Conservation (phyloP, 2,797 vertebrate species). For the Anas bernieri region DNA sequence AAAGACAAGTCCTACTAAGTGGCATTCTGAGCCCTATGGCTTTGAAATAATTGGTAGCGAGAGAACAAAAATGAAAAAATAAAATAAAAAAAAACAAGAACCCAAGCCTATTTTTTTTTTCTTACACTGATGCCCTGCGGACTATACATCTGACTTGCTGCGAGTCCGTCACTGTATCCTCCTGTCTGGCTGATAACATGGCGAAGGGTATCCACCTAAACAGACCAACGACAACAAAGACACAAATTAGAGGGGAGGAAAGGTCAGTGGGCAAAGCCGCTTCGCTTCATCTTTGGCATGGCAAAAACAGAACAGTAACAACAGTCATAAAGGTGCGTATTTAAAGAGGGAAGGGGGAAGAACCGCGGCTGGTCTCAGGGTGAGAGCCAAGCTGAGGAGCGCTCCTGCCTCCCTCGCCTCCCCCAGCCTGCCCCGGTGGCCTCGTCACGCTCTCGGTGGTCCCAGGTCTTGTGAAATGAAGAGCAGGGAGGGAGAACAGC, state of each 20-base stretch:
- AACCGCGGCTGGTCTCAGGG: background rate
- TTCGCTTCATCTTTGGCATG: background rate
- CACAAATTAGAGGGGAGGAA: conserved; percentile 64
- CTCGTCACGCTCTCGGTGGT: background rate
- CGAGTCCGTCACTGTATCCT: conserved; percentile 98
- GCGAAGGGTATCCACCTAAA: conserved; percentile 99
- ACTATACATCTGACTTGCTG: conserved; percentile 99
- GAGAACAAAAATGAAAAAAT: conserved; percentile 64
- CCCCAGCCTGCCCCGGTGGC: background rate
- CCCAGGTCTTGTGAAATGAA: background rate
- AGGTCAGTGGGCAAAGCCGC: conserved; percentile 23
- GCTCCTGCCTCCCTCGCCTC: background rate
- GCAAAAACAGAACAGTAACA: background rate
- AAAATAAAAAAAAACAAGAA: conserved; percentile 23
- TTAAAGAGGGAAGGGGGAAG: background rate
- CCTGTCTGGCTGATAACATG: conserved; percentile 99
- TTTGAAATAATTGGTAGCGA: conserved; percentile 91
- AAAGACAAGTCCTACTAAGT: conserved; percentile 88
- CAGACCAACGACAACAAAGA: conserved; percentile 80
- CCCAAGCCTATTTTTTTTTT: conserved; percentile 75
- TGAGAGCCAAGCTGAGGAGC: background rate
- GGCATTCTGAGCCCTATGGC: conserved; percentile 89
- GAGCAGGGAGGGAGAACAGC: background rate
- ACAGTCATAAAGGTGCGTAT: background rate
- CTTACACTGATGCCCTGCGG: conserved; percentile 99